Conservation (phyloP, 2,888 invertebrate genomes). For the Hirtodrosophila trivittata region DNA sequence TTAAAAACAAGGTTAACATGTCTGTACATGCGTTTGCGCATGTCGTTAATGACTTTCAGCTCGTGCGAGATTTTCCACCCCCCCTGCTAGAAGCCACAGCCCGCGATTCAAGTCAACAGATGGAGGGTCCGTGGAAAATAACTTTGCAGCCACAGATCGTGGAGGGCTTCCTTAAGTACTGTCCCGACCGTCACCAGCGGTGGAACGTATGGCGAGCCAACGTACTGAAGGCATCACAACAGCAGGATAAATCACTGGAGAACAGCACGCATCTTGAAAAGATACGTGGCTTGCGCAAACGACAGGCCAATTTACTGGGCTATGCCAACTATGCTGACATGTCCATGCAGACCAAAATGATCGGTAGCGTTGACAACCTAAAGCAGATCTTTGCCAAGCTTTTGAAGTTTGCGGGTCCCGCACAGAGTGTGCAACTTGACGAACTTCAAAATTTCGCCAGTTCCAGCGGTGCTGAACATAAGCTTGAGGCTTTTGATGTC, state of each 20-base stretch:
- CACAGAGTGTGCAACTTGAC: constrained; percentile 90
- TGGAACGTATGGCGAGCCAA: constrained; percentile 94
- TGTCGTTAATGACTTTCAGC: constrained; percentile 87
- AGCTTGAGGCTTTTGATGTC: constrained; percentile 92
- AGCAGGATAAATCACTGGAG: constrained; percentile 86
- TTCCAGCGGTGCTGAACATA: constrained; percentile 88
- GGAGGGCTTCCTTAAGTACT: constrained; percentile 92
- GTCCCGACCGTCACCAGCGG: constrained; percentile 90
- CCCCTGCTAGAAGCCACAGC: constrained; percentile 88
- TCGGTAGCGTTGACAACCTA: constrained; percentile 90
- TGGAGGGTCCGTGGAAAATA: constrained; percentile 92
- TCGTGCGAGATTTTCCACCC: constrained; percentile 90
- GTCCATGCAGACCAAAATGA: constrained; percentile 98
- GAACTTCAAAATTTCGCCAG: constrained; percentile 89
- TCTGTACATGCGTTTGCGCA: constrained; percentile 88
- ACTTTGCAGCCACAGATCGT: constrained; percentile 90
- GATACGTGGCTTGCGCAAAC: constrained; percentile 88
- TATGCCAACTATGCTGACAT: constrained; percentile 92
- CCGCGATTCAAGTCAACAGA: constrained; percentile 85
- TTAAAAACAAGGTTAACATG: constrained; percentile 88
- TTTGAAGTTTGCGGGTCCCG: constrained; percentile 88
- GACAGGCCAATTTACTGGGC: constrained; percentile 91
- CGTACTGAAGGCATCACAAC: constrained; percentile 88
- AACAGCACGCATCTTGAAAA: constrained; percentile 91
- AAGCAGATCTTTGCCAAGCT: constrained; percentile 88